Base-by-base conservation (phyloP, 2,797 vertebrate species). In the Borostomias antarcticus region DNA sequence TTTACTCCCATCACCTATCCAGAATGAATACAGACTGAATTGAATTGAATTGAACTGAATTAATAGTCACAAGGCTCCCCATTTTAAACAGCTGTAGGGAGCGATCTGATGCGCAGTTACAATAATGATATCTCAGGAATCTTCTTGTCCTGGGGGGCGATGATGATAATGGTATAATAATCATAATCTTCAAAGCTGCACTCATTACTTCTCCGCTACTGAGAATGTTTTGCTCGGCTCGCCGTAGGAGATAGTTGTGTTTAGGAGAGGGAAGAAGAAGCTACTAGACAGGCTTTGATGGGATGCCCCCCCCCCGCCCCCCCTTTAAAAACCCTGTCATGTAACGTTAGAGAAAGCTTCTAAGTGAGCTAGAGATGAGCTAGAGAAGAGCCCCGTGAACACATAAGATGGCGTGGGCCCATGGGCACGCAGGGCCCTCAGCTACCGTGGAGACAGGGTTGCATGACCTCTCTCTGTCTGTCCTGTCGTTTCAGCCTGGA, bases 341-440 rank as follows among this genome's bases (percentile, higher is more conserved):
- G 56, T 68, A 65, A 67, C 47, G 61, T 89, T 89, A 87, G 76
- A 65, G 56, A 74, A 77, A 82, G 81, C 81, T 79, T 79, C 85
- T 82, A 85, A 89, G 77, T 3, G 40, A n/a, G n/a, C n/a, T n/a
- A n/a, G n/a, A n/a, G n/a, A n/a, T 77, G 82, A 83, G 80, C 82
- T 78, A 69, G 74, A 77, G 48, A 85, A 76, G 69, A 73, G 86
- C 80, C 82, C 58, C 33, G 67, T 9, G 29, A 63, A 74, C 77
- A 47, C 1, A 3, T 67, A 72, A 76, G 82, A 77, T 80, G 82
- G 82, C 77, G 72, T 70, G 63, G 67, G 66, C 67, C 19, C 37
- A 23, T 40, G 33, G 58, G 2, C 19, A 28, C 32, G 53, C 53
- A 25, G 48, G 37, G 35, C 21, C 19, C 45, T 53, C 43, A n/a